phyloP scores from a whole-genome alignment of 2,797 vertebrate genomes.

The Crax fasciolata region DNA sequence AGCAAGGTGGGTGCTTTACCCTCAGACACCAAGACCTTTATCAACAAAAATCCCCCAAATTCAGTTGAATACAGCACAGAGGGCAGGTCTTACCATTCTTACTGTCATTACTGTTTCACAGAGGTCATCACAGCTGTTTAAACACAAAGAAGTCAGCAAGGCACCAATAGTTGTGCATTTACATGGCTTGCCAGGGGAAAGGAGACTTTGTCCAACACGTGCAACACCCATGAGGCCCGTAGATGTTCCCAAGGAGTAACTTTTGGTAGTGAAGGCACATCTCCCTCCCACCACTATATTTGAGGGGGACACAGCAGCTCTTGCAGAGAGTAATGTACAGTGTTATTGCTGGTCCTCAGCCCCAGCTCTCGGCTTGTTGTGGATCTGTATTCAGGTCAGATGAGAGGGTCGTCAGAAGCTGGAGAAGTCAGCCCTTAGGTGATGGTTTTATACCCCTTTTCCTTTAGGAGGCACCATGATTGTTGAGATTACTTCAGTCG shows the following conservation, averaged over 20 bases:
- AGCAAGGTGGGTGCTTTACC: neutral
- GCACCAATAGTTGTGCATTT: fast-evolving
- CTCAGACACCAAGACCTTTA: neutral
- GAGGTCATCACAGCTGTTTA: neutral
- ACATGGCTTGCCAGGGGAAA: neutral
- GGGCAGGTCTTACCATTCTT: neutral
- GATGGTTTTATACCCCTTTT: neutral
- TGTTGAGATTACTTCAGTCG: neutral
- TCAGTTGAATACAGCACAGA: neutral
- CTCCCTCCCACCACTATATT: neutral
- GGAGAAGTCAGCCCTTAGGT: neutral
- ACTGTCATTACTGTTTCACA: neutral
- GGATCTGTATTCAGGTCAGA: neutral
- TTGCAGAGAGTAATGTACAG: fast-evolving
- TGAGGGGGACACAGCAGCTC: neutral
- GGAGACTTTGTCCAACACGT: neutral
- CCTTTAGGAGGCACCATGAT: neutral
- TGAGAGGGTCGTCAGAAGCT: neutral
- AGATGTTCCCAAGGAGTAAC: fast-evolving
- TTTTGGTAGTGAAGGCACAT: neutral
- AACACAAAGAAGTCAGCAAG: neutral
- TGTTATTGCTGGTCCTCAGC: neutral
- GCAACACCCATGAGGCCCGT: neutral
- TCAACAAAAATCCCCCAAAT: neutral
- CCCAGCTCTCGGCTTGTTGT: neutral